These are phyloP conservation scores for Melanogrammus aeglefinus DNA, from an alignment of 2,797 vertebrate species.

Conservation along the genomic window DNA sequence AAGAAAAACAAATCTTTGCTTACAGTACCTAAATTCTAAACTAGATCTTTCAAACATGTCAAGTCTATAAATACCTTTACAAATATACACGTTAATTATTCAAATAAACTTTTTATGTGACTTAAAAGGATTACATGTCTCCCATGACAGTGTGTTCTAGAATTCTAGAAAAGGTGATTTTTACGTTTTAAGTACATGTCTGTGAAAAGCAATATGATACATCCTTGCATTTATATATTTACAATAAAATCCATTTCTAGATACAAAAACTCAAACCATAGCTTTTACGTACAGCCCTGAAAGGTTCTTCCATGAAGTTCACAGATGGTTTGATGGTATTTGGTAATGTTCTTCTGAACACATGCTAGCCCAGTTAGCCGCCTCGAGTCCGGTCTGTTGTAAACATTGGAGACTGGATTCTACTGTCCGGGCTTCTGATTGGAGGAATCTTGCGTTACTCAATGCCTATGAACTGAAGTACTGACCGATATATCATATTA, in stretches of 20 bases:
- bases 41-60: constrained; percentile 81
- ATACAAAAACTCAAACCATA: constrained; percentile 66
- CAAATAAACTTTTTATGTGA: constrained; percentile 85
- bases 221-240: constrained; percentile 87
- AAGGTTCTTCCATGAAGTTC: constrained; percentile 38
- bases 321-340: constrained; percentile 17
- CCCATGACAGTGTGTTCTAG: constrained; percentile 83
- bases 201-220: constrained; percentile 75
- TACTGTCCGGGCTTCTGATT: not conserved
- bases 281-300: constrained; percentile 59
- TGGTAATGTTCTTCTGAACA: not conserved
- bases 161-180: constrained; percentile 67
- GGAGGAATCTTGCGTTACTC: not conserved
- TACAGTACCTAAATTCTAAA: constrained; percentile 83
- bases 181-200: constrained; percentile 70
- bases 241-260: constrained; percentile 85
- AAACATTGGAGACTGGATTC: not conserved
- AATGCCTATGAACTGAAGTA: not conserved
- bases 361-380: not conserved
- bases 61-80: constrained; percentile 98
- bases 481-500: not conserved
- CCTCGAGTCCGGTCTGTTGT: not conserved
- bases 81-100: constrained; percentile 92
- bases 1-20: constrained; percentile 76
- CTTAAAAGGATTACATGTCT: constrained; percentile 77